phyloP scores from a whole-genome alignment of 35 echinoderm and acorn worm genomes.

The Strongylocentrotus purpuratus region DNA sequence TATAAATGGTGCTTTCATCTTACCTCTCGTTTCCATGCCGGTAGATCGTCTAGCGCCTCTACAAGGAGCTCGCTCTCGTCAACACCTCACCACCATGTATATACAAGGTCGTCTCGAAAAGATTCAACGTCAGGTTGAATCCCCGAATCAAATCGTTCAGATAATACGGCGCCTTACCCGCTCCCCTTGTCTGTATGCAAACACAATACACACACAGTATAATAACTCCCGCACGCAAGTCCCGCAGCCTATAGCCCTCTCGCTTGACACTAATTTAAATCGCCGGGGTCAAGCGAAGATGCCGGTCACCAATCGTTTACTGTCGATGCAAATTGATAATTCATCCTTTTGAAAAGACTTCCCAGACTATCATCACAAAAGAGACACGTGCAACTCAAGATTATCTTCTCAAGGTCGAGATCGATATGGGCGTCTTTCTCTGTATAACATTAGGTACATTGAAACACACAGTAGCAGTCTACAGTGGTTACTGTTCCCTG shows the following conservation, averaged over 20 bases:
- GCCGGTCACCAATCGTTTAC: neutral
- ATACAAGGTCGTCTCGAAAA: neutral
- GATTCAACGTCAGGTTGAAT: neutral
- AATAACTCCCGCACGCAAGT: neutral
- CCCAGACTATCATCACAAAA: neutral
- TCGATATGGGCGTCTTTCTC: no score
- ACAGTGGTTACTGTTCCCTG: neutral
- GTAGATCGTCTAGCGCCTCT: neutral
- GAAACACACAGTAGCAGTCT: no score
- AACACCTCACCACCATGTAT: neutral
- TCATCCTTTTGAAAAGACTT: neutral
- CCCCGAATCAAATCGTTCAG: neutral
- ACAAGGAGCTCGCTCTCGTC: neutral
- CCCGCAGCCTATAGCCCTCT: neutral
- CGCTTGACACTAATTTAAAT: neutral
- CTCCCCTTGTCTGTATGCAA: neutral
- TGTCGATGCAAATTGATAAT: neutral
- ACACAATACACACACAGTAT: neutral
- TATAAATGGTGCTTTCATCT: neutral
- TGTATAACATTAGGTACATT: no score
- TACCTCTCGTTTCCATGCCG: slow-evolving; percentile 1
- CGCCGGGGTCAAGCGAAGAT: neutral
- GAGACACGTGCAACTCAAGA: neutral
- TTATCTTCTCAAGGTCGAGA: neutral
- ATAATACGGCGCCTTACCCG: neutral